Percentiles rank a stretch among this genome's conserved stretches.
phyloP scores from a whole-genome alignment of 2,888 invertebrate genomes.

The Dicyrtomina minuta region DNA sequence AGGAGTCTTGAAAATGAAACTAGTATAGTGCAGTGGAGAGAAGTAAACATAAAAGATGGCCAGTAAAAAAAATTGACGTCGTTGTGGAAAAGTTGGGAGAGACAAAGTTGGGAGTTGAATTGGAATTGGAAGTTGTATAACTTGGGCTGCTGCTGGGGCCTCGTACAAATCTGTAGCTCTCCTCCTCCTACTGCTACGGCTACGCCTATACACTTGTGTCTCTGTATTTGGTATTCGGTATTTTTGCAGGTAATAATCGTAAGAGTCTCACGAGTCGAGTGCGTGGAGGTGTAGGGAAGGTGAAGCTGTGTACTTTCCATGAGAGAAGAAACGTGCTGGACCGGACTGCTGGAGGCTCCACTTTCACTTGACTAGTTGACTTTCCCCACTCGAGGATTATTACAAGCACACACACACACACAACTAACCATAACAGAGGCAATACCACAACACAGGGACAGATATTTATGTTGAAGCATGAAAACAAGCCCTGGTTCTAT shows the following conservation, averaged over 20 bases:
- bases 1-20: background rate
- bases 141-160: background rate
- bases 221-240: background rate
- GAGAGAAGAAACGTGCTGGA: background rate
- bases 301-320: background rate
- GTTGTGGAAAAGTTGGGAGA: background rate
- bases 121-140: background rate
- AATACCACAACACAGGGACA: too few relatives aligned
- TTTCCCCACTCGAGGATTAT: conserved; percentile 13
- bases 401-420: too few relatives aligned
- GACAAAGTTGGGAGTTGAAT: background rate
- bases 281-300: background rate
- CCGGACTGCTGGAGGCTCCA: conserved; percentile 7
- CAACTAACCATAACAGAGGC: too few relatives aligned
- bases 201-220: too few relatives aligned
- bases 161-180: too few relatives aligned
- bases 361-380: conserved; percentile 15
- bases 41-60: conserved; percentile 11
- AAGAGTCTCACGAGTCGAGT: background rate
- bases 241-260: conserved; percentile 1
- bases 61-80: conserved; percentile 1
- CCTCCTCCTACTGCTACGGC: too few relatives aligned
- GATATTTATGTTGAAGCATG: too few relatives aligned
- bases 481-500: too few relatives aligned
- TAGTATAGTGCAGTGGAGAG: background rate